phyloP scores from a whole-genome alignment of 2,797 vertebrate species.

The Urosaurus nigricauda region DNA sequence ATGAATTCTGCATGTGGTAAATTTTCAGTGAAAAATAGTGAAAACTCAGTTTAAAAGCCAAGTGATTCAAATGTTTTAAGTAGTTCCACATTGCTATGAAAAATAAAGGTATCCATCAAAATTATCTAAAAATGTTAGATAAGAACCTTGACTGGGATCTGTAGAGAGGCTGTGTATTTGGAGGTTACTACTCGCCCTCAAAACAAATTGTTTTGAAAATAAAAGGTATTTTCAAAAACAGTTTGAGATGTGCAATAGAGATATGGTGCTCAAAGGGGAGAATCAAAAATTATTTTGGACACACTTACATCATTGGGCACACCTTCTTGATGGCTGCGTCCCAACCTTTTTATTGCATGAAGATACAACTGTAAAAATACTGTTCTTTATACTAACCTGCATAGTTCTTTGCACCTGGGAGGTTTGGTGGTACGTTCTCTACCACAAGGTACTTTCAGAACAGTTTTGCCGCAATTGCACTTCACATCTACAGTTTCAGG shows the following conservation, averaged over 20 bases:
- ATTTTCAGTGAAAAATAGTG: not conserved
- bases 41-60: not conserved
- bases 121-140: not conserved
- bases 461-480: slow-evolving; percentile 85
- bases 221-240: not conserved
- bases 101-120: not conserved
- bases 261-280: not conserved
- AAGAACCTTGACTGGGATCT: not conserved
- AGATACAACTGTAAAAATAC: not conserved
- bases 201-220: not conserved
- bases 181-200: not conserved
- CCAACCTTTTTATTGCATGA: not conserved
- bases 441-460: slow-evolving; percentile 90
- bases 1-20: no score
- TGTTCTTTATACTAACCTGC: slow-evolving; percentile 83
- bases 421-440: slow-evolving; percentile 91
- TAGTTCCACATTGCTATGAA: not conserved
- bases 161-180: no score
- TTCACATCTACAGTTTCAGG: slow-evolving; percentile 89
- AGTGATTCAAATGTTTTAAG: not conserved
- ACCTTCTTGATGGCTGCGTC: not conserved
- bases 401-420: slow-evolving; percentile 90
- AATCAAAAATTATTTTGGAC: not conserved
- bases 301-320: not conserved
- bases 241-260: not conserved